Percentiles rank a stretch among this genome's conserved stretches.
These are phyloP conservation scores for Musca vetustissima DNA, from an alignment of 1,140 invertebrate species.

Conservation along the genomic window DNA sequence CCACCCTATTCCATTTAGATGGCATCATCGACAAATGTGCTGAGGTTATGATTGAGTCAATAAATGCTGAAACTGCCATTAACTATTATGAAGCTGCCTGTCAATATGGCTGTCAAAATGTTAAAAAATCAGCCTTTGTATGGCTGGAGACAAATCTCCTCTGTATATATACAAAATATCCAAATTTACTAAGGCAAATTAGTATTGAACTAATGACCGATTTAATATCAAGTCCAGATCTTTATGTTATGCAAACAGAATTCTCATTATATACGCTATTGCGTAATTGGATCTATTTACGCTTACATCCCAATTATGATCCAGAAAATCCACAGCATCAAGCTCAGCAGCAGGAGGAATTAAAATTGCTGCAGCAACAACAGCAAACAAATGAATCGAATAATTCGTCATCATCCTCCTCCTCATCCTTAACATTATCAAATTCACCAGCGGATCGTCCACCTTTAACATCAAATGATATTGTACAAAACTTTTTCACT, in stretches of 20 bases:
- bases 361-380: slow-evolving; percentile 14
- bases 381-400: not conserved
- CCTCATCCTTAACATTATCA: not conserved
- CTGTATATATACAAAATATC: slow-evolving; percentile 61
- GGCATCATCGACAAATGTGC: slow-evolving; percentile 74
- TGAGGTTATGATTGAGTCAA: slow-evolving; percentile 76
- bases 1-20: slow-evolving; percentile 77
- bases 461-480: slow-evolving; percentile 34
- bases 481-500: slow-evolving; percentile 43
- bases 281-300: slow-evolving; percentile 68
- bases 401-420: not conserved
- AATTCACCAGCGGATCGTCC: slow-evolving; percentile 23
- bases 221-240: slow-evolving; percentile 65
- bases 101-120: slow-evolving; percentile 67
- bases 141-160: slow-evolving; percentile 75
- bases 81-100: slow-evolving; percentile 69
- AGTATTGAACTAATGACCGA: slow-evolving; percentile 67
- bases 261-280: slow-evolving; percentile 77
- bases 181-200: slow-evolving; percentile 63
- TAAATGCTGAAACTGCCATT: slow-evolving; percentile 69
- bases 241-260: slow-evolving; percentile 80
- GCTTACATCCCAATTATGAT: slow-evolving; percentile 50
- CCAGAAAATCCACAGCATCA: slow-evolving; percentile 39
- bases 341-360: not conserved
- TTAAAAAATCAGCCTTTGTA: slow-evolving; percentile 65